Base-by-base conservation (phyloP, 2,888 invertebrate genomes). In the Ectemnius cavifrons region DNA sequence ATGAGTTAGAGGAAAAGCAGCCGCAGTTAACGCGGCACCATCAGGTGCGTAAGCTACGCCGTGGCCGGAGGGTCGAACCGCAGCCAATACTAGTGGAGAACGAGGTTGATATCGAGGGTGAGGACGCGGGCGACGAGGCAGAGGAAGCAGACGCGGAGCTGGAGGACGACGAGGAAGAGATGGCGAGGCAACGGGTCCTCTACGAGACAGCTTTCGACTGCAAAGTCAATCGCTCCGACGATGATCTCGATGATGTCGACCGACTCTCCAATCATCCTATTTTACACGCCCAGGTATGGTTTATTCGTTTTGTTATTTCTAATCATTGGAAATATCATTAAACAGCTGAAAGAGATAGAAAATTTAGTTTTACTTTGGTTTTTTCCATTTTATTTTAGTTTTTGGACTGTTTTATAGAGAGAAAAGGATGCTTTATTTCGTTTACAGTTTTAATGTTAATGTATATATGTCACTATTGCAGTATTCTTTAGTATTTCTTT, bases 181-280 rank as follows among this genome's bases (percentile, higher is more conserved):
- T 91, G 88, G 91, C 91, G 2, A 92, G 94, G 71, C 93, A 94
- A 90, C 93, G 96, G 86, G 96, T 96, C 91, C 93, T 97, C 69
- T 97, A 97, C 91, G 97, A 97, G 92, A 97, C 97, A 70, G 97
- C 97, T 72, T 97, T 97, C 91, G 97, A 97, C 91, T 96, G 96
- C 91, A 96, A 96, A 91, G 94, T 96, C 86, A 95, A 94, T 88
- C 94, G 95, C 80, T 96, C 96, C 8, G 95, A 95, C 84, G 95
- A 95, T 90, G 95, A 96, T 83, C 93, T 96, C 88, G 96, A 96
- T 87, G 95, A 95, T 84, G 94, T 96, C 65, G 96, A 96, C 85
- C 94, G 95, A 75, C 94, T 96, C 76, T 95, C 95, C 81, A 96
- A 96, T 88, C 96, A 96, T 86, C 95, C 96, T 14, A 94, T 95